Conservation (phyloP, 2,113 vertebrate species). For the Cyprinus carpio region DNA sequence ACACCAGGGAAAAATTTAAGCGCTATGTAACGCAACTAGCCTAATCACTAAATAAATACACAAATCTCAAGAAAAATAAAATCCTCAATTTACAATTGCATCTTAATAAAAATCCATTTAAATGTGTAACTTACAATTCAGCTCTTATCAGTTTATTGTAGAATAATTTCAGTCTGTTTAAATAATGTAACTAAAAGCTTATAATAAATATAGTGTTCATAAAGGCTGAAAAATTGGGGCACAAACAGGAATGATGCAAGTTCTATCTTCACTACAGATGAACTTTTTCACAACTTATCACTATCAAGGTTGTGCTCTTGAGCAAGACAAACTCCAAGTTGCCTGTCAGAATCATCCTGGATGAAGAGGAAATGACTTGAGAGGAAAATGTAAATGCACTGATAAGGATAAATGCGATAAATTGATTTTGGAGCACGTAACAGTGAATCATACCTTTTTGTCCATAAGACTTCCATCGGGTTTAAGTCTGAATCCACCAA, state of each 20-base stretch:
- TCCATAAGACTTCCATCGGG: constrained; percentile 85
- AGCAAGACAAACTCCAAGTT: not conserved
- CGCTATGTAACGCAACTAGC: not conserved
- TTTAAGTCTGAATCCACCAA: constrained; percentile 85
- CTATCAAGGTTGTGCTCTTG: not conserved
- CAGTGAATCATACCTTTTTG: constrained; percentile 81
- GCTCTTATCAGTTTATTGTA: not conserved
- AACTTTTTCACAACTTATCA: not conserved
- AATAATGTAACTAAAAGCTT: not conserved
- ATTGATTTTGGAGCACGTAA: not conserved
- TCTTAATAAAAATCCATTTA: not conserved
- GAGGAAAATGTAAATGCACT: not conserved
- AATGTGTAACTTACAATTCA: not conserved
- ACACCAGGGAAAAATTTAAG: constrained; percentile 10
- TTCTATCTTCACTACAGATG: not conserved
- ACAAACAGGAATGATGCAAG: not conserved
- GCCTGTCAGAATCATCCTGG: too few species aligned
- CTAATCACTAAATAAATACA: not conserved
- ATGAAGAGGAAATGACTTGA: not conserved
- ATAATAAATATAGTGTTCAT: not conserved
- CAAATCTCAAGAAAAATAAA: not conserved
- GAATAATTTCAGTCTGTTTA: not conserved
- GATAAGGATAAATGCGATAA: not conserved
- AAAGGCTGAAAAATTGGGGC: not conserved
- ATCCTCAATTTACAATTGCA: not conserved